These are phyloP conservation scores for Ailuropoda melanoleuca DNA, from an alignment of 2,113 vertebrate genomes.

Conservation along the genomic window DNA sequence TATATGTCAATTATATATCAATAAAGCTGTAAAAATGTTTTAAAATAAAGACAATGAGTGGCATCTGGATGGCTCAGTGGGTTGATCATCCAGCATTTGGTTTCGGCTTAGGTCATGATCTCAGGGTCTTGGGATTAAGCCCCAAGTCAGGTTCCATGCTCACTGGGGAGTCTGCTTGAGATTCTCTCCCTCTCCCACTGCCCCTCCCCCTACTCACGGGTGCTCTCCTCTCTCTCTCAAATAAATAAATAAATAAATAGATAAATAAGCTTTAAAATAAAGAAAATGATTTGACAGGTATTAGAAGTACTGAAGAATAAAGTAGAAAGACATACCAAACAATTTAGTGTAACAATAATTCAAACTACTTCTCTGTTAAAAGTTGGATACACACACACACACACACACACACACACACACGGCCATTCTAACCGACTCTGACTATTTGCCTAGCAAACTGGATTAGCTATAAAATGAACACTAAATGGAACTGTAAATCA, in stretches of 20 bases:
- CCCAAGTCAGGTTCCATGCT: neutral
- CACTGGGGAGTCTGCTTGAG: neutral
- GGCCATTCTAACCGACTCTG: neutral
- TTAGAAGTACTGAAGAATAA: neutral
- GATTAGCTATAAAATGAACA: slow-evolving; percentile 26
- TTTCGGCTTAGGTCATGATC: neutral
- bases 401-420: neutral
- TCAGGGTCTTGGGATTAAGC: neutral
- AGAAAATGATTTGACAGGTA: neutral
- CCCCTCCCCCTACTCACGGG: neutral
- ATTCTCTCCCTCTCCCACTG: neutral
- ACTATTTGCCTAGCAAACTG: neutral
- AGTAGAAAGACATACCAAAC: neutral
- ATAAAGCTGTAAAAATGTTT: neutral
- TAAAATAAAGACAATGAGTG: neutral
- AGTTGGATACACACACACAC: neutral
- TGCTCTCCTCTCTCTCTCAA: neutral
- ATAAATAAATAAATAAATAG: neutral
- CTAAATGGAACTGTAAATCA: neutral
- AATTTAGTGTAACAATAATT: neutral
- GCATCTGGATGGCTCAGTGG: neutral
- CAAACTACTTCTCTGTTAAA: neutral
- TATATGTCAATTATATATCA: neutral
- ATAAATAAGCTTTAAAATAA: neutral
- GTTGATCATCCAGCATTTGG: neutral